A percentile compares a stretch with the other conserved stretches of the same genome.
Evolutionary conservation across 2,113 vertebrate genomes (phyloP).

Genomic region (Myrmecobius fasciatus): DNA sequence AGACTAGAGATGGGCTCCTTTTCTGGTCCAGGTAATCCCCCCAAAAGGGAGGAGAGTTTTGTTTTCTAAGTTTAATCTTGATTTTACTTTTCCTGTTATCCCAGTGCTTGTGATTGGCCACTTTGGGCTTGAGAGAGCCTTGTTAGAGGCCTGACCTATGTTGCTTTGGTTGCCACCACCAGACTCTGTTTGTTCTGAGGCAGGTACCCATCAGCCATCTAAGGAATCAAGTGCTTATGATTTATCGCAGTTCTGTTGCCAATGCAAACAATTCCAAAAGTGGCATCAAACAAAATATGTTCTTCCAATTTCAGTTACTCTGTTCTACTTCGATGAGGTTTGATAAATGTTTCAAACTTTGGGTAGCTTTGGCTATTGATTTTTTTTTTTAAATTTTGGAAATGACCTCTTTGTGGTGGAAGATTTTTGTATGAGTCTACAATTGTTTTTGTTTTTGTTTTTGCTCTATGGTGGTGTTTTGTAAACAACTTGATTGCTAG

Average conservation of each 20-base stretch:
- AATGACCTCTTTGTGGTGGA: conserved; percentile 38
- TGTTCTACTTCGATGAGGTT: conserved; percentile 27
- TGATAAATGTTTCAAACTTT: conserved; percentile 50
- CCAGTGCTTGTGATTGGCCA: neutral
- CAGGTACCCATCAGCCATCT: neutral
- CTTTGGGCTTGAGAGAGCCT: neutral
- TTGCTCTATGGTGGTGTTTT: conserved; percentile 76
- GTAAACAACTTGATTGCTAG: conserved; percentile 83
- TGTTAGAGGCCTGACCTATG: neutral
- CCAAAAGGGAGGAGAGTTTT: neutral
- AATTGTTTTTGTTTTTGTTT: conserved; percentile 75
- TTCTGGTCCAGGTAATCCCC: neutral
- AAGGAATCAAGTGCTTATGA: conserved; percentile 17
- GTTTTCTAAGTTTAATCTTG: neutral
- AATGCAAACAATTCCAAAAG: conserved; percentile 6
- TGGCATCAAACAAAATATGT: neutral
- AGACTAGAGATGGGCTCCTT: neutral
- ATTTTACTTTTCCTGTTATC: neutral
- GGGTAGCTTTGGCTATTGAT: neutral
- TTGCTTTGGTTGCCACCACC: neutral
- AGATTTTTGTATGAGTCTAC: conserved; percentile 26
- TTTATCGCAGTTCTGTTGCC: conserved; percentile 1
- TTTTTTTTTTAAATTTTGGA: conserved; percentile 4
- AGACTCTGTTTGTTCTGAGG: neutral
- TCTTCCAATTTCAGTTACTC: conserved; percentile 48